Evolutionary conservation across 1,140 invertebrate genomes (phyloP), one percentile per base, ranked within the genome.

Genomic region (Brachionus sp.): DNA sequence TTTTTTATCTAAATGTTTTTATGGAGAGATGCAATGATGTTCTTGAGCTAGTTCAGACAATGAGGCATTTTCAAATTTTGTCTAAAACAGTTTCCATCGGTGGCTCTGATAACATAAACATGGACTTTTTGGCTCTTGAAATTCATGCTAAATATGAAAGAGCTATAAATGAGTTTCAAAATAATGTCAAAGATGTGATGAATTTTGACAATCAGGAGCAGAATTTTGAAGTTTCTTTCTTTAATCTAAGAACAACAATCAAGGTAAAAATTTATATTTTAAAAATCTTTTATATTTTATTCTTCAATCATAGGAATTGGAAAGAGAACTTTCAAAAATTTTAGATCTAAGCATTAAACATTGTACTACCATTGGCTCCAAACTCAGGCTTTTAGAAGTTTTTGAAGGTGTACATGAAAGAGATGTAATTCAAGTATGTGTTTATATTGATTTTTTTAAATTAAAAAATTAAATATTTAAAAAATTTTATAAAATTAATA

Each of bases 21-120:
- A 89, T 89, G 88, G 88, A 89, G 84, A 87, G 88, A 80, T 89
- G 88, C 73, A 89, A 89, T 84, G 88, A 89, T 86, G 88, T 88
- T 6, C 85, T 88, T 39, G 88, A 89, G 77, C 84, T 89, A 23
- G 87, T 89, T 3, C 87, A 89, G 83, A 89, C 88, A 3, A 88
- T 88, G 7, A 83, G 86, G 16, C 88, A 89, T 84, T 89, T 89
- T 86, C 85, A 87, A 23, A 85, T 88, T 29, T 85, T 89, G 23
- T 86, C 88, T 0, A 87, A 86, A 50, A 86, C 88, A 7, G 88
- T 87, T 10, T 86, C 88, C 68, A 86, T 89, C 37, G 88, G 88
- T 42, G 88, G 88, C 2, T 87, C 88, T 46, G 88, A 87, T 12
- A 88, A 85, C 82, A 84, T 85, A 82, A 88, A 87, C 82, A 84